Conservation (phyloP, 1,140 invertebrate genomes). For the Asobara japonica region DNA sequence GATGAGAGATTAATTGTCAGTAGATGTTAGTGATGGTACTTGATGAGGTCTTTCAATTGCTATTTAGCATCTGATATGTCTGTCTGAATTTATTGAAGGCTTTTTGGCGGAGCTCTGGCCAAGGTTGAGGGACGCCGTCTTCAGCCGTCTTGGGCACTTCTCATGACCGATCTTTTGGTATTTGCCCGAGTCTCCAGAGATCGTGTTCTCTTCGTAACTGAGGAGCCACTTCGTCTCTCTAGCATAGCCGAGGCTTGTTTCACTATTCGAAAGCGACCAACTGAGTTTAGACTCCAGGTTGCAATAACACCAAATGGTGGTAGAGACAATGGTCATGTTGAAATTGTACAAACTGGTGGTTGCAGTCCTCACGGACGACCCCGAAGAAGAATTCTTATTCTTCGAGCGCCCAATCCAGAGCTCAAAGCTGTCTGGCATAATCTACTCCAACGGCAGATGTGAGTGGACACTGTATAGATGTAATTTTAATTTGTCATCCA, state of each 20-base stretch:
- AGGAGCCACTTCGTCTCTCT: slow-evolving; percentile 81
- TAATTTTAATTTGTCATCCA: slow-evolving; percentile 19
- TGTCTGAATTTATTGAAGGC: slow-evolving; percentile 50
- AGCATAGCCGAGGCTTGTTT: slow-evolving; percentile 84
- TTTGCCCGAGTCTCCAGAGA: slow-evolving; percentile 87
- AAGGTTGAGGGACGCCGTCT: slow-evolving; percentile 80
- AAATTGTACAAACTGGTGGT: slow-evolving; percentile 48
- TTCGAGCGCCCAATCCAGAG: slow-evolving; percentile 82
- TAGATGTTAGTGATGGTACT: not conserved
- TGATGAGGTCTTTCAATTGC: not conserved
- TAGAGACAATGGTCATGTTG: slow-evolving; percentile 37
- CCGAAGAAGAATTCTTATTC: slow-evolving; percentile 74
- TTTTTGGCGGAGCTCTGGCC: slow-evolving; percentile 84
- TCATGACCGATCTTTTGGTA: slow-evolving; percentile 84
- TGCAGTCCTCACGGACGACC: slow-evolving; percentile 63
- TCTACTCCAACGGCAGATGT: slow-evolving; percentile 87
- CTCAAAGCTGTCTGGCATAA: slow-evolving; percentile 90
- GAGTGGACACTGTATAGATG: slow-evolving; percentile 57
- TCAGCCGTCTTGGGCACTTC: slow-evolving; percentile 83
- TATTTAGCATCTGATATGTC: not conserved
- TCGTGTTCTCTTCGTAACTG: slow-evolving; percentile 84
- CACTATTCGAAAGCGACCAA: slow-evolving; percentile 80
- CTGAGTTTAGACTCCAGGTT: slow-evolving; percentile 62
- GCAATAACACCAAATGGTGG: slow-evolving; percentile 43
- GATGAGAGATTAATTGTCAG: no score